Conservation (phyloP, 1,140 invertebrate genomes). For the Procambarus virginalis region DNA sequence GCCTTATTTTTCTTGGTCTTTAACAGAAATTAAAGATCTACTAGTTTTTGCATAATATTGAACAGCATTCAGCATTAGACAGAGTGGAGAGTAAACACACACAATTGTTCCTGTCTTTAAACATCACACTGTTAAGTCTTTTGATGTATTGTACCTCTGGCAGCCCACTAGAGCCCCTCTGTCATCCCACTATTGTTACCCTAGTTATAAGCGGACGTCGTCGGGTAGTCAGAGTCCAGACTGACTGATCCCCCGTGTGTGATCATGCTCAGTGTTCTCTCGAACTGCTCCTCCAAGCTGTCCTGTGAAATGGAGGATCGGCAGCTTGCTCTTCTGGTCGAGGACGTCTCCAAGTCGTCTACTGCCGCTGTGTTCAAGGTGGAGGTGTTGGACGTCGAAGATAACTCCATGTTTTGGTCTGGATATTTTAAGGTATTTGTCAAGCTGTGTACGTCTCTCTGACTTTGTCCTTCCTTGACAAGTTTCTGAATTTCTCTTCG, state of each 20-base stretch:
- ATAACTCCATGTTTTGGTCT: conserved; percentile 26
- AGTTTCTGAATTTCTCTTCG: neutral
- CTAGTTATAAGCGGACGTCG: conserved; percentile 19
- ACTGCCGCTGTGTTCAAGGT: conserved; percentile 5
- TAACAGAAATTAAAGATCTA: too few relatives aligned
- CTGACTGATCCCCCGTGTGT: conserved; percentile 17
- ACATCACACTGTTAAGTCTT: neutral
- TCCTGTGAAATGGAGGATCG: conserved; percentile 41
- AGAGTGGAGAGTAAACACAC: neutral
- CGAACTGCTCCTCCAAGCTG: conserved; percentile 49
- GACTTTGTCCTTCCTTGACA: conserved; percentile 6
- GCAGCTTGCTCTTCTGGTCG: conserved; percentile 15
- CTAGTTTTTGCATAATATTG: too few relatives aligned
- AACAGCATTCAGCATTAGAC: too few relatives aligned
- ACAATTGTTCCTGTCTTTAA: neutral
- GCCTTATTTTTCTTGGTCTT: too few relatives aligned
- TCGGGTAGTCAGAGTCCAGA: conserved; percentile 25
- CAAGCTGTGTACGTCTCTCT: neutral
- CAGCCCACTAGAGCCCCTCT: neutral
- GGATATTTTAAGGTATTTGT: neutral
- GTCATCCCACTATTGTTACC: neutral
- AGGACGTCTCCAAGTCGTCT: conserved; percentile 7
- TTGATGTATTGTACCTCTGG: neutral
- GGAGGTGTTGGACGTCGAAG: conserved; percentile 25
- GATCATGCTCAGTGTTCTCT: conserved; percentile 39